Conservation (phyloP, 2,797 vertebrate genomes). For the Bovichtus diacanthus region DNA sequence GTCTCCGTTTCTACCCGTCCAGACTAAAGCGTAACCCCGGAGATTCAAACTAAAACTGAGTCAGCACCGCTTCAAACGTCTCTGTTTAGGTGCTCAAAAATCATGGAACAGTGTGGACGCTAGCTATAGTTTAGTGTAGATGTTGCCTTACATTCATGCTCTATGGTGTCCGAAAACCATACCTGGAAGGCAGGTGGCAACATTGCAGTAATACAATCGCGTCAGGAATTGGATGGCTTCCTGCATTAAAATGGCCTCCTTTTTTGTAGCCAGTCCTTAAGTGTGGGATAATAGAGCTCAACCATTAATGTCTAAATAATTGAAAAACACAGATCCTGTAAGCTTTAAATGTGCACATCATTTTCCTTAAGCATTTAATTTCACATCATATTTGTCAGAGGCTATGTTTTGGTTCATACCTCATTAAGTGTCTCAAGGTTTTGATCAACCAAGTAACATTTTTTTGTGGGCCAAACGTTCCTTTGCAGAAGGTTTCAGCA, state of each 20-base stretch:
- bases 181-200: not conserved
- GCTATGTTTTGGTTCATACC: conserved; percentile 16
- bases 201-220: not conserved
- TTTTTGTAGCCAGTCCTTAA: conserved; percentile 1
- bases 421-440: not conserved
- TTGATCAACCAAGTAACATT: conserved; percentile 1
- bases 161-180: not conserved
- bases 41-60: too few species aligned
- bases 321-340: not conserved
- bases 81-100: too few species aligned
- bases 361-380: not conserved
- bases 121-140: too few species aligned
- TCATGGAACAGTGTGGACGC: too few species aligned
- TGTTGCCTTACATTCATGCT: not conserved
- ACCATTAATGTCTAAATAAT: not conserved
- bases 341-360: not conserved
- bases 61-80: too few species aligned
- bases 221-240: not conserved
- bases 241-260: not conserved
- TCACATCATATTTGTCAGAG: conserved; percentile 12
- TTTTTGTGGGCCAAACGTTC: conserved; percentile 8
- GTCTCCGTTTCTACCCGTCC: too few species aligned
- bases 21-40: too few species aligned
- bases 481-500: conserved; percentile 29
- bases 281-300: not conserved